These are phyloP conservation scores for Hymenochirus boettgeri DNA, from an alignment of 2,113 vertebrate species.

Conservation along the genomic window DNA sequence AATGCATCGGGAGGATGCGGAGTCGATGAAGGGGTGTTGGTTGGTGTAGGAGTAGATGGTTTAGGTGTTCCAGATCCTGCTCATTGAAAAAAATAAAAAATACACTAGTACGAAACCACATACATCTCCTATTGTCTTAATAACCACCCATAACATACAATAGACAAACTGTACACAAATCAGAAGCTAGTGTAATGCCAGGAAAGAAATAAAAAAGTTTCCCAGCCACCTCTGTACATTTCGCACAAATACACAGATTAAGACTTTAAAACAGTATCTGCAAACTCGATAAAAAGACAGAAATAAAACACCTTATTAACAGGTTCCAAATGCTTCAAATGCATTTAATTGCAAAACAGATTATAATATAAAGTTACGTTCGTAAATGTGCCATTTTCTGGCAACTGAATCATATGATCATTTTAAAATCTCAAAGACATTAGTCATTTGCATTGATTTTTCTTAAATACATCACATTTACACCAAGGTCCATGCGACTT, in stretches of 20 bases:
- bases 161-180: not conserved
- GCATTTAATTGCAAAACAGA: constrained; percentile 40
- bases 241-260: constrained; percentile 4
- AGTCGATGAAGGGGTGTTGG: constrained; percentile 89
- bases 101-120: constrained; percentile 70
- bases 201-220: not conserved
- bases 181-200: not conserved
- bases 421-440: constrained; percentile 7
- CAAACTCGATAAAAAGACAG: constrained; percentile 14
- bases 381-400: constrained; percentile 13
- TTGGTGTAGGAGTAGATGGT: constrained; percentile 92
- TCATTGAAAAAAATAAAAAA: constrained; percentile 73
- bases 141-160: not conserved
- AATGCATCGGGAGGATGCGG: constrained; percentile 84
- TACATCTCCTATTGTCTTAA: constrained; percentile 42
- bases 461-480: constrained; percentile 20
- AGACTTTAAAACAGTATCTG: not conserved
- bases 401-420: constrained; percentile 16
- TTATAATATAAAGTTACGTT: constrained; percentile 22
- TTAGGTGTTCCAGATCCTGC: constrained; percentile 96
- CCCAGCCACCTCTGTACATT: not conserved
- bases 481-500: constrained; percentile 32
- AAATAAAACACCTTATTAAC: constrained; percentile 38
- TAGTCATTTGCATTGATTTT: constrained; percentile 12
- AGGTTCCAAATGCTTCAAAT: constrained; percentile 35